These are phyloP conservation scores for Avahi laniger DNA, from an alignment of 2,797 vertebrate species.

Conservation along the genomic window DNA sequence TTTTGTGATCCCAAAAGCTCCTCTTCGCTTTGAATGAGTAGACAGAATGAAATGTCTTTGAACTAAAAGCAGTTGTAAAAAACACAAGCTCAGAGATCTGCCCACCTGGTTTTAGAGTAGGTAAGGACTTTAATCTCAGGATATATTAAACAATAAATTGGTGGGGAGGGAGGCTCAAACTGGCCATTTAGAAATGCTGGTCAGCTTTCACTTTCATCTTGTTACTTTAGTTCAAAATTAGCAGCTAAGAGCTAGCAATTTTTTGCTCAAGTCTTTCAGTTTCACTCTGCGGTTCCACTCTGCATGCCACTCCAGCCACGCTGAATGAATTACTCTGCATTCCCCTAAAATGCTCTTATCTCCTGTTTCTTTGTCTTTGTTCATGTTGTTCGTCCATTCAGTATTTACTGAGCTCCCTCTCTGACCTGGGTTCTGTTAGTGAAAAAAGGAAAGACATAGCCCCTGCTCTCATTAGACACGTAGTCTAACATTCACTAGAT, in stretches of 20 bases:
- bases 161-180: not conserved
- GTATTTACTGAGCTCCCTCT: not conserved
- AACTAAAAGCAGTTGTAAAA: not conserved
- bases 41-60: not conserved
- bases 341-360: not conserved
- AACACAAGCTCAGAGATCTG: not conserved
- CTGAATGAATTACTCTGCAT: not conserved
- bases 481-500: not conserved
- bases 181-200: not conserved
- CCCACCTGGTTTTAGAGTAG: not conserved
- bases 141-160: not conserved
- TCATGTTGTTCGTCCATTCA: not conserved
- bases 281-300: not conserved
- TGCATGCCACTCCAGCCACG: not conserved
- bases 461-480: not conserved
- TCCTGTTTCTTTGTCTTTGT: not conserved
- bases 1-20: not conserved
- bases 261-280: not conserved
- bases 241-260: not conserved
- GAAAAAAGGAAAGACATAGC: not conserved
- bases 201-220: not conserved
- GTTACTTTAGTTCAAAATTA: not conserved
- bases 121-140: not conserved
- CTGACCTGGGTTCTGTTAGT: not conserved
- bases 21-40: not conserved